phyloP scores from a whole-genome alignment of 2,113 vertebrate species.

The Sinocyclocheilus anshuiensis region DNA sequence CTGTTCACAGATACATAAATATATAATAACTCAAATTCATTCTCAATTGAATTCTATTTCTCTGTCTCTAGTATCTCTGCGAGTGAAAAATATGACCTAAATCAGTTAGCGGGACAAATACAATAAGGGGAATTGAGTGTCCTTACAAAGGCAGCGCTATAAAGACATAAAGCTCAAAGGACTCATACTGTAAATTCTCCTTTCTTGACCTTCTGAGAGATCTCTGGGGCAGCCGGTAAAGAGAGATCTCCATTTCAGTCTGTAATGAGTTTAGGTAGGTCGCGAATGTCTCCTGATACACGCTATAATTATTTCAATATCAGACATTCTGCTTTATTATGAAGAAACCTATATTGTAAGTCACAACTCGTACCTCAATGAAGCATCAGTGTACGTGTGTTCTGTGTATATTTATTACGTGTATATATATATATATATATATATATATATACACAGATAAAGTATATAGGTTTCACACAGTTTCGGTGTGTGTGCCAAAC shows the following conservation, averaged over 20 bases:
- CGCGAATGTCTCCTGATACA: constrained; percentile 45
- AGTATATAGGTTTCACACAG: no score
- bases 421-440: no score
- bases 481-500: not conserved
- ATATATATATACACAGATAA: no score
- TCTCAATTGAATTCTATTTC: not conserved
- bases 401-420: no score
- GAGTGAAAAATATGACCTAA: constrained; percentile 23
- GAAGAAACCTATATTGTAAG: not conserved
- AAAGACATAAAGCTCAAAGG: constrained; percentile 42
- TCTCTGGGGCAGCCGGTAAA: constrained; percentile 19
- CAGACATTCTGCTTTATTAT: constrained; percentile 28
- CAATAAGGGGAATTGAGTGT: constrained; percentile 9
- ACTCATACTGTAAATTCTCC: constrained; percentile 30
- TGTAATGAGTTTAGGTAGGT: constrained; percentile 49
- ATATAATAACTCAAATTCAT: not conserved
- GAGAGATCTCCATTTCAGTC: constrained; percentile 37
- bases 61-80: not conserved
- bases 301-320: constrained; percentile 44
- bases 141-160: constrained; percentile 24
- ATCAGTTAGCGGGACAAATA: constrained; percentile 4
- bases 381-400: not conserved
- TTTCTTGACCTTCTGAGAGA: constrained; percentile 36
- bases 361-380: not conserved
- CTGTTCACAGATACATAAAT: constrained; percentile 66